Conservation (phyloP, 2,888 invertebrate species). For the Cerastoderma edule region DNA sequence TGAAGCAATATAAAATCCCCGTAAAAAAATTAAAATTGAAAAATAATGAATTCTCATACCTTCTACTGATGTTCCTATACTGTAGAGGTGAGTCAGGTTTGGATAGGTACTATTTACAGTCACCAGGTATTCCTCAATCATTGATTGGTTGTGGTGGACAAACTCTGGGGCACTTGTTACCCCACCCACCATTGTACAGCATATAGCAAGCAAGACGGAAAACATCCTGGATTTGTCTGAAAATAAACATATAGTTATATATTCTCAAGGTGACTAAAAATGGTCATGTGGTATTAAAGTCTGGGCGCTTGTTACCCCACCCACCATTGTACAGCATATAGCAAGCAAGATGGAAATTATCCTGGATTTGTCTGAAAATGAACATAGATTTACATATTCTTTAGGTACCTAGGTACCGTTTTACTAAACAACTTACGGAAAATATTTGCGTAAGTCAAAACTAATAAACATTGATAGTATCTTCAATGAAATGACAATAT, state of each 20-base stretch:
- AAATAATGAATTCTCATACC: no score
- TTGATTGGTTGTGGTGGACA: conserved; percentile 94
- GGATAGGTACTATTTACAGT: conserved; percentile 92
- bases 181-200: conserved; percentile 6
- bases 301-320: conserved; percentile 80
- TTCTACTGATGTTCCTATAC: conserved; percentile 96
- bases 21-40: no score
- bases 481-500: no score
- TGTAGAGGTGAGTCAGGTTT: conserved; percentile 94
- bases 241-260: no score
- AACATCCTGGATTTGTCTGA: conserved; percentile 15
- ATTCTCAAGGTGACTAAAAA: no score
- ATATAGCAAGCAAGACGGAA: background rate
- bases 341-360: background rate
- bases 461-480: no score
- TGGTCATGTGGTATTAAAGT: conserved; percentile 95
- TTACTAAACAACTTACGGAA: no score
- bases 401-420: no score
- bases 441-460: no score
- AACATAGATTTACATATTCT: no score
- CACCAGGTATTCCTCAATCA: conserved; percentile 92
- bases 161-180: conserved; percentile 87
- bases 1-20: no score
- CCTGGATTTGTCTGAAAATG: no score
- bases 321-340: conserved; percentile 1